A percentile compares a stretch with the other conserved stretches of the same genome.
Evolutionary conservation across 2,888 invertebrate species (phyloP).

Genomic region (Stenolophus ochropezus): DNA sequence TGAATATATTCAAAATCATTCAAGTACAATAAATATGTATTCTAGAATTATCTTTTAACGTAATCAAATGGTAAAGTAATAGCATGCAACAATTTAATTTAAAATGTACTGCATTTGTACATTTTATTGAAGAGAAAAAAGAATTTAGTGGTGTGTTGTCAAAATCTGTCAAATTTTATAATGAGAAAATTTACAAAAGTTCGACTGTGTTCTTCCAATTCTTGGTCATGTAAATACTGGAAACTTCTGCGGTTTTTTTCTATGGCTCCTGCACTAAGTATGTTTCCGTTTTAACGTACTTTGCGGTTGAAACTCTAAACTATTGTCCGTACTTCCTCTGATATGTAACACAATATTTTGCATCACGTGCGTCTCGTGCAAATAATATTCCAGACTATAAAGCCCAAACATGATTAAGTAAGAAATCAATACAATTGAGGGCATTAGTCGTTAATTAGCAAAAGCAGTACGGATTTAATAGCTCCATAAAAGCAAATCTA

Average conservation of each 20-base stretch:
- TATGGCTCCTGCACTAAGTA: background rate
- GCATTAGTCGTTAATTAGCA: conserved; percentile 26
- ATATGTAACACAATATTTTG: conserved; percentile 28
- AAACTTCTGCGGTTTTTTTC: background rate
- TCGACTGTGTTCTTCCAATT: too few species aligned
- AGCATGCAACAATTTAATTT: too few species aligned
- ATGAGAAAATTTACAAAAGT: too few species aligned
- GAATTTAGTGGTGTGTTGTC: too few species aligned
- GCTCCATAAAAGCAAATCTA: conserved; percentile 16
- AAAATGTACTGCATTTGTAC: too few species aligned
- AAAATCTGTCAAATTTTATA: too few species aligned
- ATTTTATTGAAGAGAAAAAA: too few species aligned
- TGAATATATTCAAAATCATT: too few species aligned
- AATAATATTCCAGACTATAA: background rate
- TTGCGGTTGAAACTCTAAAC: conserved; percentile 14
- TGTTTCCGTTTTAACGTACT: background rate
- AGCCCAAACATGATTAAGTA: background rate
- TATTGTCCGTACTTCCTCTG: background rate
- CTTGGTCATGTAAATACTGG: too few species aligned
- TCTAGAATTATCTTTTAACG: too few species aligned
- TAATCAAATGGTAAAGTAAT: too few species aligned
- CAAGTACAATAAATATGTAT: too few species aligned
- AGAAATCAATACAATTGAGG: conserved; percentile 8
- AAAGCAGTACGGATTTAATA: conserved; percentile 3
- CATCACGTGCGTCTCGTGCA: background rate